Conservation (phyloP, 2,113 vertebrate genomes). For the Indicator maculatus region DNA sequence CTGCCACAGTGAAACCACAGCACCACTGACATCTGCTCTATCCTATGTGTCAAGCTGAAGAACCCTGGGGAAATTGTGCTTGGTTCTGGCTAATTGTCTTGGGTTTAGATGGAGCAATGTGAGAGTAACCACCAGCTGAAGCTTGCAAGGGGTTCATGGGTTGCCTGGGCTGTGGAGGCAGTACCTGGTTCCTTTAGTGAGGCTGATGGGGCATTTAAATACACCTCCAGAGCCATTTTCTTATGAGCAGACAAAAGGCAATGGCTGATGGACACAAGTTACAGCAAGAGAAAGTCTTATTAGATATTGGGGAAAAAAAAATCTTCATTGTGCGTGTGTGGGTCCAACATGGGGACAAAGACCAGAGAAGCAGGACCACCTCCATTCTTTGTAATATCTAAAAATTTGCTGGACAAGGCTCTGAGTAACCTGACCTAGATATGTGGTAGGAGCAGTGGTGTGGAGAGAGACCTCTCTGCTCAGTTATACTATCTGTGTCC, state of each 20-base stretch:
- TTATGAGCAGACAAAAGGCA: neutral
- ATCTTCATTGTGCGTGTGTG: neutral
- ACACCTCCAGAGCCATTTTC: neutral
- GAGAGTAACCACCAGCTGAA: neutral
- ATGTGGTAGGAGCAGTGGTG: neutral
- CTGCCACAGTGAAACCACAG: neutral
- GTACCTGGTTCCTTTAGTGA: neutral
- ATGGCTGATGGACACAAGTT: neutral
- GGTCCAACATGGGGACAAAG: neutral
- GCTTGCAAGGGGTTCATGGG: neutral
- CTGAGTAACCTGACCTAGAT: neutral
- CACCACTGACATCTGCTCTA: neutral
- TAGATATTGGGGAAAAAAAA: neutral
- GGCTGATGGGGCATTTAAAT: neutral
- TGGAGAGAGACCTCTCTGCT: neutral
- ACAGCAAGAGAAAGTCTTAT: neutral
- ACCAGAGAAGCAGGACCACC: neutral
- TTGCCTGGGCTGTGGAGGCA: neutral
- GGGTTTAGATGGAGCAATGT: slow-evolving; percentile 6
- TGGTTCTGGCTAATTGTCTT: neutral
- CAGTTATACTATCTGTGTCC: neutral
- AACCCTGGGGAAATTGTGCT: neutral
- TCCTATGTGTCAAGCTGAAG: neutral
- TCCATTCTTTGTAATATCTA: neutral
- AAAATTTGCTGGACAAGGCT: neutral